A percentile compares a stretch with the other conserved stretches of the same genome.
Evolutionary conservation across 2,797 vertebrate genomes (phyloP).

Genomic region (Galago senegalensis): DNA sequence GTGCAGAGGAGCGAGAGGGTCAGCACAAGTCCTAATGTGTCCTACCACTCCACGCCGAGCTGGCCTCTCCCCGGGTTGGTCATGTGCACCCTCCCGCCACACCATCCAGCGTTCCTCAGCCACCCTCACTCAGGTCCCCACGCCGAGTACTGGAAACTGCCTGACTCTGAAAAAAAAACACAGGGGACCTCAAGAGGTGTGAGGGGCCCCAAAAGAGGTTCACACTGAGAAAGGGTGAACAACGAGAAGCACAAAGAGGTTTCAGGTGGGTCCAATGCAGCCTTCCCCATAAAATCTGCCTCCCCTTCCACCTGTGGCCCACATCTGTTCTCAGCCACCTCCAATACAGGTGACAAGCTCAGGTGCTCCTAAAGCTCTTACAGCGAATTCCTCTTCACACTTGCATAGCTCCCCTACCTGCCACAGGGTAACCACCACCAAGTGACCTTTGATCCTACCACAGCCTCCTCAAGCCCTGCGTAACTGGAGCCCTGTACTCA

Average conservation of each 20-base stretch:
- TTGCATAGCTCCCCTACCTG: not conserved
- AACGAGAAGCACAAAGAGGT: not conserved
- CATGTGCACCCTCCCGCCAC: fast-evolving
- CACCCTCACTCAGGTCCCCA: fast-evolving
- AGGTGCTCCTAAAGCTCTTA: not conserved
- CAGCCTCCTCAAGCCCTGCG: fast-evolving
- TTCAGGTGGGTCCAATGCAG: too few relatives aligned
- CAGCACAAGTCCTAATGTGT: not conserved
- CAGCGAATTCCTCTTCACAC: not conserved
- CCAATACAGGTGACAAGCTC: not conserved
- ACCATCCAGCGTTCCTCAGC: not conserved
- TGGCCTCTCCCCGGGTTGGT: not conserved
- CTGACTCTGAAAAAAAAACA: not conserved
- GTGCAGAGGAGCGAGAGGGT: constrained; percentile 33
- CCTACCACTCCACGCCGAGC: not conserved
- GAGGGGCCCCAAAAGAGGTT: not conserved
- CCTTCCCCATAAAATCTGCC: not conserved
- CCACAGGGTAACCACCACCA: not conserved
- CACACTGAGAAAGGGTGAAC: fast-evolving
- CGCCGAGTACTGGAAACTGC: fast-evolving
- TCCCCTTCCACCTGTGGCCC: not conserved
- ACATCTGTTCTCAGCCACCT: not conserved
- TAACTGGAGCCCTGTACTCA: fast-evolving
- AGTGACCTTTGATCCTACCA: too few relatives aligned
- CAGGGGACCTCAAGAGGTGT: not conserved